Evolutionary conservation across 2,797 vertebrate genomes (phyloP), one percentile per base, ranked within the genome.

Genomic region (Artibeus lituratus): DNA sequence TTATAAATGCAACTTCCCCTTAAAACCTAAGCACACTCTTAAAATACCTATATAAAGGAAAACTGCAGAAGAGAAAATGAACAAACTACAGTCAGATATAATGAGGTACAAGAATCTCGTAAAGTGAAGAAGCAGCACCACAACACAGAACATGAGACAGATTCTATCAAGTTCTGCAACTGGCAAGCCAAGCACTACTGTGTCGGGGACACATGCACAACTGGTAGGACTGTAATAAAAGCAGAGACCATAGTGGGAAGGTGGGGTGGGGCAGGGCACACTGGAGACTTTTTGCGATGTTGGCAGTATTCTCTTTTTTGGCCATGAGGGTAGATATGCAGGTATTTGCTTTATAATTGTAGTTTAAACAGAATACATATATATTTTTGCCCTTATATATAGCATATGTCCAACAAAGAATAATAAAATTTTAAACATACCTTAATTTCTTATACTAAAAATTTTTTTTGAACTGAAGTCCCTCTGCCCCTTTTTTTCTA

Each of bases 101-200:
- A 11, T 4, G 4, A 21, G 0, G 0, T 5, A 4, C 0, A 0
- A 14, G 26, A 24, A 12, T 69, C 44, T 67, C 29, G 51, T 49
- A 85, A 35, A 65, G 22, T 59, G 42, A 88, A 69, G 70, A 83
- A 57, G 24, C 32, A 37, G 37, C 7, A 32, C 26, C 11, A 32
- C 29, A 69, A 7, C 0, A 35, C n/a, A 42, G 15, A 39, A n/a
- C 29, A 0, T 9, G 3, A 51, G 35, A 32, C 29, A 49, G 26
- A 42, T 39, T 32, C 3, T 29, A 9, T 39, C 14, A 59, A 35
- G 29, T 62, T 47, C 77, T 88, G 12, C 26, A 59, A 6, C 55
- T 9, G 42, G 22, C 29, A 7, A 18, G 8, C 18, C n/a, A 49
- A 51, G 69, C 39, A 16, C 12, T 26, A 0, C 37, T 53, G 44